phyloP scores from a whole-genome alignment of 2,113 vertebrate genomes.

The Eulacestoma nigropectus region DNA sequence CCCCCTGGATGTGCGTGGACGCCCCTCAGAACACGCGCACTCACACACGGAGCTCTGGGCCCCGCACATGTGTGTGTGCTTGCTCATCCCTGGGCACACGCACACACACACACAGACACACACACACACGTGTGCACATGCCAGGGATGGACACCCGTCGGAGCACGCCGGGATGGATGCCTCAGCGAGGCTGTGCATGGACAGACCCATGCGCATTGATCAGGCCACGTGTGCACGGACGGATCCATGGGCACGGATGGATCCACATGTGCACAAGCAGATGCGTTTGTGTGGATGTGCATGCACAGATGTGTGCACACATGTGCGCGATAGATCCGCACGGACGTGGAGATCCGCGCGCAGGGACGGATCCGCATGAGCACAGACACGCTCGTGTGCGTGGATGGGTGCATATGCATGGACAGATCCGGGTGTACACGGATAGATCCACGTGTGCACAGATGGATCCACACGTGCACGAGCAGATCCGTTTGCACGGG shows the following conservation, averaged over 20 bases:
- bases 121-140: fast-evolving
- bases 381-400: not conserved
- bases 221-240: not conserved
- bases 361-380: no score
- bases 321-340: not conserved
- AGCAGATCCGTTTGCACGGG: fast-evolving
- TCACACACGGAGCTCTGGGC: not conserved
- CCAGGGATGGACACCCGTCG: not conserved
- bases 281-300: not conserved
- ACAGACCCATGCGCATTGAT: not conserved
- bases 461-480: not conserved
- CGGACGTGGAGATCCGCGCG: fast-evolving
- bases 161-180: not conserved
- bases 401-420: not conserved
- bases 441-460: fast-evolving
- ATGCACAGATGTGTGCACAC: not conserved
- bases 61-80: not conserved
- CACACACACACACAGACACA: no score
- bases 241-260: not conserved
- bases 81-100: not conserved
- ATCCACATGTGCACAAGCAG: not conserved
- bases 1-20: no score
- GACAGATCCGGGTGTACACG: no score
- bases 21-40: not conserved
- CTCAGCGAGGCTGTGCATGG: not conserved